These are phyloP conservation scores for Lytechinus pictus DNA, from an alignment of 35 echinoderm and acorn worm genomes.

Conservation along the genomic window DNA sequence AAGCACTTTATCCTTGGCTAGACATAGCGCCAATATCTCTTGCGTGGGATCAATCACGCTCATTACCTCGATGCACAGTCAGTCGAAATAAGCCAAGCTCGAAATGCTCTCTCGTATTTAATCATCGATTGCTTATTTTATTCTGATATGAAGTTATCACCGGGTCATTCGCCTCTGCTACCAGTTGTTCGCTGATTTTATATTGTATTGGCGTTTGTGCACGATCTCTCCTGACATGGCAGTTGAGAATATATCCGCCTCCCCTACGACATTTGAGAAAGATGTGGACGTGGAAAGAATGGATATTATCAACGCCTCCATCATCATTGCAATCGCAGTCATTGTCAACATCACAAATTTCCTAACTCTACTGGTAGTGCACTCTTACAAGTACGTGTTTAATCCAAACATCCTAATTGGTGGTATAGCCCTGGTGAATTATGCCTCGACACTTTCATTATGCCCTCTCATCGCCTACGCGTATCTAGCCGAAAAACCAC, in stretches of 20 bases:
- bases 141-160: background rate
- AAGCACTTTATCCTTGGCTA: background rate
- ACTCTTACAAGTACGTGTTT: constrained; percentile 48
- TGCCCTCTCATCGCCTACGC: constrained; percentile 56
- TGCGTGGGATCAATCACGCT: background rate
- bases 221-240: background rate
- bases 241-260: background rate
- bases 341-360: constrained; percentile 63
- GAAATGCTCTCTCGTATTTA: background rate
- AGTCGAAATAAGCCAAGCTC: background rate
- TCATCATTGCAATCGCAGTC: constrained; percentile 57
- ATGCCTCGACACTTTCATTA: constrained; percentile 35
- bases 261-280: background rate
- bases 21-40: background rate
- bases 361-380: constrained; percentile 47
- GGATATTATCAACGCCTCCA: constrained; percentile 27
- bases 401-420: constrained; percentile 66
- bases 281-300: background rate
- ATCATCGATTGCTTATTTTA: background rate
- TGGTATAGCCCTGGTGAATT: constrained; percentile 58
- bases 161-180: background rate
- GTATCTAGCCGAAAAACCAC: background rate
- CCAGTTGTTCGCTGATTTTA: background rate
- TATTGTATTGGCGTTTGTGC: background rate
- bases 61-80: background rate